These are phyloP conservation scores for Perognathus longimembris DNA, from an alignment of 2,113 vertebrate species.

Conservation along the genomic window DNA sequence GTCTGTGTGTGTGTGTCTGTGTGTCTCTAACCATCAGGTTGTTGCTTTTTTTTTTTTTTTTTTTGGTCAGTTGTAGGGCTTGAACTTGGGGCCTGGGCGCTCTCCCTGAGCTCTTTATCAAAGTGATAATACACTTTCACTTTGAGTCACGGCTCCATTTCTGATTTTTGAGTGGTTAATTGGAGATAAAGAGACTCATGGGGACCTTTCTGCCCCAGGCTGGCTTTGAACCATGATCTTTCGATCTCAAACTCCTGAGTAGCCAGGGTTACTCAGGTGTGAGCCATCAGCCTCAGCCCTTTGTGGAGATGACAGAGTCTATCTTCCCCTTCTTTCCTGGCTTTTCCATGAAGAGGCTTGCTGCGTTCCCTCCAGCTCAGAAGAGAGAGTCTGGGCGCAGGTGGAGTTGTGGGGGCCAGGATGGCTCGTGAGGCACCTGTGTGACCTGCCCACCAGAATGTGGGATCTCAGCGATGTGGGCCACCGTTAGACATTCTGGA, in stretches of 20 bases:
- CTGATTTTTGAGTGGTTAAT: too few relatives aligned
- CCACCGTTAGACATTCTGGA: neutral
- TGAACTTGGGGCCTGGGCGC: too few relatives aligned
- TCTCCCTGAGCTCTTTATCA: too few relatives aligned
- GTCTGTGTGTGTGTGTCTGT: fast-evolving
- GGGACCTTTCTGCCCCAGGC: too few relatives aligned
- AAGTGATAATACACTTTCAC: too few relatives aligned
- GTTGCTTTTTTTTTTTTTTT: neutral
- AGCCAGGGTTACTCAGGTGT: too few relatives aligned
- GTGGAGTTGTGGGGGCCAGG: neutral
- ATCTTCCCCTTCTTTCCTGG: neutral
- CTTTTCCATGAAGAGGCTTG: neutral
- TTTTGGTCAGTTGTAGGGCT: too few relatives aligned
- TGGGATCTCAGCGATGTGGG: neutral
- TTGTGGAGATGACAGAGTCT: neutral
- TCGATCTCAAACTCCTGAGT: too few relatives aligned
- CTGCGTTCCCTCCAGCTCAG: neutral
- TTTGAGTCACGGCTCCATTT: too few relatives aligned
- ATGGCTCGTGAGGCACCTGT: neutral
- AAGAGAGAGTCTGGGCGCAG: neutral
- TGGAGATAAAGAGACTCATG: too few relatives aligned
- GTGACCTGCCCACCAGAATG: neutral
- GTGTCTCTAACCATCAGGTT: neutral
- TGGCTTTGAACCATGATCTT: too few relatives aligned
- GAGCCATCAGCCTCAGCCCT: neutral